Conservation (phyloP, 1,140 invertebrate genomes). For the Formica exsecta region DNA sequence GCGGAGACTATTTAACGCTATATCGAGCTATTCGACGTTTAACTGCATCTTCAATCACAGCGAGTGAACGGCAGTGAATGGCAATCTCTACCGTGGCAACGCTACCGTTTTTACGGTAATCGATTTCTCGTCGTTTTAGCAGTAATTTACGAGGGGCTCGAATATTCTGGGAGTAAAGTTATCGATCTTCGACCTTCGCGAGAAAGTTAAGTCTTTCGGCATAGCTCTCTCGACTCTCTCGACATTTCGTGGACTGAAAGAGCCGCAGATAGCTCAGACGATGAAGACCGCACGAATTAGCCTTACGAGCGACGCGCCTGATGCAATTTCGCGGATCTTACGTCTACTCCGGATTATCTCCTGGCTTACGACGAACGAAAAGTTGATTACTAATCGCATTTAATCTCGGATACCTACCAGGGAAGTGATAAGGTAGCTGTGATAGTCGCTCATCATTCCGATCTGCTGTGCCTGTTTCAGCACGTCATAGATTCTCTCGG, state of each 20-base stretch:
- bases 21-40: slow-evolving; percentile 28
- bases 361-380: not conserved
- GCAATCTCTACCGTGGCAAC: slow-evolving; percentile 51
- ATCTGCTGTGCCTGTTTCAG: slow-evolving; percentile 97
- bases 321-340: slow-evolving; percentile 55
- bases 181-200: slow-evolving; percentile 52
- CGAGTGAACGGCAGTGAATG: not conserved
- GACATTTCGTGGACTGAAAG: not conserved
- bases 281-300: slow-evolving; percentile 58
- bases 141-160: slow-evolving; percentile 58
- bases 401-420: slow-evolving; percentile 88
- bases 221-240: not conserved
- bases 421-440: slow-evolving; percentile 96
- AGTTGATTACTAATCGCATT: slow-evolving; percentile 67
- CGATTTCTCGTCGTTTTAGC: slow-evolving; percentile 55
- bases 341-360: slow-evolving; percentile 17
- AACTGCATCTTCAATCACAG: slow-evolving; percentile 30
- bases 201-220: slow-evolving; percentile 12
- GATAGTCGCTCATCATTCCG: slow-evolving; percentile 97
- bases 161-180: slow-evolving; percentile 37
- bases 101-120: slow-evolving; percentile 21
- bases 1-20: not conserved
- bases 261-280: slow-evolving; percentile 11
- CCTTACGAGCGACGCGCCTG: slow-evolving; percentile 35
- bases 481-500: slow-evolving; percentile 93